A percentile compares a stretch with the other conserved stretches of the same genome.
These are phyloP conservation scores for Drosophila leontia DNA, from an alignment of 1,140 invertebrate genomes.

Conservation along the genomic window DNA sequence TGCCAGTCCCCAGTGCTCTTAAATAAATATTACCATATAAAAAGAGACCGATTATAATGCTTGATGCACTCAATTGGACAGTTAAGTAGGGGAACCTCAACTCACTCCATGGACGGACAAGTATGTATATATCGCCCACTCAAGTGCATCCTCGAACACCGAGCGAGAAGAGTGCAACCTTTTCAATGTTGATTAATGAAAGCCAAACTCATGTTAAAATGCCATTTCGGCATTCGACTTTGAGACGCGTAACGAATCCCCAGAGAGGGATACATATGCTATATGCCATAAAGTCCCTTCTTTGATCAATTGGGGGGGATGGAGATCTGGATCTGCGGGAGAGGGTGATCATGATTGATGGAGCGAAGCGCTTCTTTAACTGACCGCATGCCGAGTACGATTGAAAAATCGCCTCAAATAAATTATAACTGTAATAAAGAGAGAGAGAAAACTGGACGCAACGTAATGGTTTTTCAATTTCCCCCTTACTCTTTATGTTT, in stretches of 20 bases:
- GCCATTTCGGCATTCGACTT: slow-evolving; percentile 53
- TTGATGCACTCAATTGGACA: slow-evolving; percentile 37
- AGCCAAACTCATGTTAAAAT: slow-evolving; percentile 61
- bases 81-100: slow-evolving; percentile 12
- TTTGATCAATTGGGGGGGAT: slow-evolving; percentile 46
- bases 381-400: slow-evolving; percentile 66
- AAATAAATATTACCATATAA: slow-evolving; percentile 25
- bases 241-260: slow-evolving; percentile 75
- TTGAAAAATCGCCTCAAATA: slow-evolving; percentile 81
- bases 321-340: slow-evolving; percentile 1
- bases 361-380: slow-evolving; percentile 45
- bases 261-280: slow-evolving; percentile 27
- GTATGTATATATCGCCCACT: slow-evolving; percentile 30
- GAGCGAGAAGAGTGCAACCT: slow-evolving; percentile 41
- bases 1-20: slow-evolving; percentile 11
- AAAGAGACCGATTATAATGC: slow-evolving; percentile 14
- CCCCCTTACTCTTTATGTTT: slow-evolving; percentile 7
- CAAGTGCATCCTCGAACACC: slow-evolving; percentile 42
- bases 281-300: slow-evolving; percentile 35
- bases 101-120: background rate
- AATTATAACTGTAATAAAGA: slow-evolving; percentile 82
- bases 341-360: slow-evolving; percentile 66
- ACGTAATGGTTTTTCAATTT: slow-evolving; percentile 76
- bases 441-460: slow-evolving; percentile 23
- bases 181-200: slow-evolving; percentile 80